Conservation (phyloP, 2,113 vertebrate genomes). For the Penelope pileata region DNA sequence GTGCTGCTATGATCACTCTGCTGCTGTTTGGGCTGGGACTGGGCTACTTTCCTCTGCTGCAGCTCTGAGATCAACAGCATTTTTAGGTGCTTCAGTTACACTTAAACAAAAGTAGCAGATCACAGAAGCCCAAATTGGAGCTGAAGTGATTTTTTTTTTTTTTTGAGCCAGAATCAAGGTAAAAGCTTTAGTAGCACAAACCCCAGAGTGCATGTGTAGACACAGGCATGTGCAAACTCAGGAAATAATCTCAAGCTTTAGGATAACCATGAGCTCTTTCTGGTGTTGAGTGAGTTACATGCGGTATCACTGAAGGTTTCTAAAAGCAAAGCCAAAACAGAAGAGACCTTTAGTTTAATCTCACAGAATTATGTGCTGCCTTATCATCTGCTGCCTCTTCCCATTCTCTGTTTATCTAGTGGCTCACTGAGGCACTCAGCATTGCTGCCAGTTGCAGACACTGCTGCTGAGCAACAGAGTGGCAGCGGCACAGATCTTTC, state of each 20-base stretch:
- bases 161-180: neutral
- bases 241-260: neutral
- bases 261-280: neutral
- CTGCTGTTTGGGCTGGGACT: neutral
- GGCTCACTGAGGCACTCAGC: neutral
- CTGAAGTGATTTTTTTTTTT: neutral
- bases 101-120: neutral
- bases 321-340: neutral
- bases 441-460: neutral
- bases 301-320: neutral
- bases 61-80: neutral
- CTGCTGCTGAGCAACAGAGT: neutral
- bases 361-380: neutral
- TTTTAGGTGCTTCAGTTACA: neutral
- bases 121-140: neutral
- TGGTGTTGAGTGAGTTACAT: neutral
- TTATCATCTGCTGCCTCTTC: slow-evolving; percentile 9
- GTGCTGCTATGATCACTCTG: neutral
- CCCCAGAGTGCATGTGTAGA: neutral
- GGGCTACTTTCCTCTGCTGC: neutral
- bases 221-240: neutral
- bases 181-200: neutral
- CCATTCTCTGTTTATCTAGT: neutral
- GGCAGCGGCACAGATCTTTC: neutral
- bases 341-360: neutral